Conservation (phyloP, 2,113 vertebrate genomes). For the Gyps fulvus region DNA sequence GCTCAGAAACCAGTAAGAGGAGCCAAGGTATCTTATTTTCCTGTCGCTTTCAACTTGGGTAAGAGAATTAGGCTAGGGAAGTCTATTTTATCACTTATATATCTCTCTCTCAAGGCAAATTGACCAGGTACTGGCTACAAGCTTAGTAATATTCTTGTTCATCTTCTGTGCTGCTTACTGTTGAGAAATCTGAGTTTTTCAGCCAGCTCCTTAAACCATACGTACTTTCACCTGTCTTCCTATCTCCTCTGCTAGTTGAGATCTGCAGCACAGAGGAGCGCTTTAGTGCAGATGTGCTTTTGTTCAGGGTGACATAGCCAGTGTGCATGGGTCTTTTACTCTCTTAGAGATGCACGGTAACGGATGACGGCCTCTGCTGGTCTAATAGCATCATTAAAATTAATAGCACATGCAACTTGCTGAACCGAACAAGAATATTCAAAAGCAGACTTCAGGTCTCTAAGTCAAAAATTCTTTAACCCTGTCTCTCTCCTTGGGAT, state of each 20-base stretch:
- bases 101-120: neutral
- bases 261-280: neutral
- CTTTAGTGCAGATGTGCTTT: neutral
- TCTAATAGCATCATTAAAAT: constrained; percentile 4
- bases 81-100: neutral
- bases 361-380: neutral
- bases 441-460: neutral
- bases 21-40: neutral
- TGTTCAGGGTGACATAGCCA: neutral
- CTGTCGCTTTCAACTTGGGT: neutral
- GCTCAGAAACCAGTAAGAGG: neutral
- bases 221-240: neutral
- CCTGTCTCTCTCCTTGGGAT: neutral
- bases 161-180: neutral
- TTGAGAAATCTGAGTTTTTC: neutral
- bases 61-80: neutral
- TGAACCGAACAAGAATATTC: neutral
- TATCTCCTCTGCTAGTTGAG: neutral
- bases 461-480: neutral
- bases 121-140: neutral
- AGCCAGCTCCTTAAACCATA: neutral
- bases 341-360: neutral
- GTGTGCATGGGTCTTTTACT: neutral
- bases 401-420: neutral
- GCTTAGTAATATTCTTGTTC: neutral